Evolutionary conservation across 2,113 vertebrate genomes (phyloP).

Genomic region (Rattus rattus): DNA sequence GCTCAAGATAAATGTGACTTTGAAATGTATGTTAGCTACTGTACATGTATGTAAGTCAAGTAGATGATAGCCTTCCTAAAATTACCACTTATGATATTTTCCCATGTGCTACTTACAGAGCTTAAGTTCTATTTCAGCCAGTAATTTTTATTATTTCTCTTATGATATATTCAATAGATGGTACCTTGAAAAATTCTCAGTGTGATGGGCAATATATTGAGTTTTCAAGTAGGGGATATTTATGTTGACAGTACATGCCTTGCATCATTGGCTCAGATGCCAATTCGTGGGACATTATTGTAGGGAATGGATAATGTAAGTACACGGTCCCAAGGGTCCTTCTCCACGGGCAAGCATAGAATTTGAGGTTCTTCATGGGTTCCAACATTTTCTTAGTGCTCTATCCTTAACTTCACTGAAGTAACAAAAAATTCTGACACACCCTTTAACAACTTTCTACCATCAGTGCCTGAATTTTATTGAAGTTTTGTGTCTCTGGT

Average conservation of each 20-base stretch:
- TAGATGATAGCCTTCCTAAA: constrained; percentile 52
- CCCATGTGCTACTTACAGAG: constrained; percentile 22
- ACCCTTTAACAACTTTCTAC: not conserved
- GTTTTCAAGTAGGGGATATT: not conserved
- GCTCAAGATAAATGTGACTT: constrained; percentile 71
- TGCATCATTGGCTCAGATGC: constrained; percentile 13
- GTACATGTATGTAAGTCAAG: constrained; percentile 74
- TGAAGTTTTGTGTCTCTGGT: constrained; percentile 54
- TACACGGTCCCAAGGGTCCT: not conserved
- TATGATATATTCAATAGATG: not conserved
- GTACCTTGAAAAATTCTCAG: not conserved
- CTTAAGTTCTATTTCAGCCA: not conserved
- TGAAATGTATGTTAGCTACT: constrained; percentile 78
- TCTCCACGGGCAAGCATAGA: not conserved
- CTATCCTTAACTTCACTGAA: constrained; percentile 14
- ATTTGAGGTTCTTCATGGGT: not conserved
- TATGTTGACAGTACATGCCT: not conserved
- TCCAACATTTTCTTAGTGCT: not conserved
- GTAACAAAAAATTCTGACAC: constrained; percentile 15
- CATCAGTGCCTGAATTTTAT: constrained; percentile 57
- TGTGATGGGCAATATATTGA: not conserved
- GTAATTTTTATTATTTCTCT: not conserved
- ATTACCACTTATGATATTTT: constrained; percentile 43
- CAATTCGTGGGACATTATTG: not conserved
- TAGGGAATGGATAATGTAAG: not conserved